Conservation (phyloP, 2,888 invertebrate genomes). For the Drosophila austrosaltans region DNA sequence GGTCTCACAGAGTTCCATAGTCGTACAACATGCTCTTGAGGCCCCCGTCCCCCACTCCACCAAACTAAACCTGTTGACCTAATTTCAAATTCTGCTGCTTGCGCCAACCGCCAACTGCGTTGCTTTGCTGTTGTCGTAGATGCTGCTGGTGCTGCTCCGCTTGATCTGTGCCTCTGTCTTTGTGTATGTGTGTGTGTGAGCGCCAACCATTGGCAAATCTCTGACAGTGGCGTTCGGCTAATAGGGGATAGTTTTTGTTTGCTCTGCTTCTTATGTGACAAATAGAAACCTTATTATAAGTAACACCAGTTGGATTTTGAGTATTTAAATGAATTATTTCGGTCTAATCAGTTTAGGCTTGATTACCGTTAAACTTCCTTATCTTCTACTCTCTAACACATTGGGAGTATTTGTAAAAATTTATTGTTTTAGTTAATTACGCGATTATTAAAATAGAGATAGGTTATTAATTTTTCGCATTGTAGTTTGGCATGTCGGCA, state of each 20-base stretch:
- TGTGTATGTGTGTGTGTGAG: slow-evolving; percentile 35
- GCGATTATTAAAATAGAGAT: no score
- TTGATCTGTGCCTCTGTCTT: slow-evolving; percentile 51
- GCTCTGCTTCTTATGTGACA: no score
- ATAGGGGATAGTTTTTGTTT: slow-evolving; percentile 12
- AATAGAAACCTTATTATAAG: not conserved
- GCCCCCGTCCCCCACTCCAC: slow-evolving; percentile 53
- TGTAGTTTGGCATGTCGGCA: no score
- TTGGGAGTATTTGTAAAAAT: no score
- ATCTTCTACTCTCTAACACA: no score
- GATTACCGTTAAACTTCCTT: no score
- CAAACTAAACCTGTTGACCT: slow-evolving; percentile 84
- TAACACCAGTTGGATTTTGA: not conserved
- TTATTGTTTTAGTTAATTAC: no score
- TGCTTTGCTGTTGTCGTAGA: slow-evolving; percentile 56
- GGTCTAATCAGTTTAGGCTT: no score
- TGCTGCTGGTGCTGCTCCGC: slow-evolving; percentile 54
- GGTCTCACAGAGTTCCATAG: slow-evolving; percentile 52
- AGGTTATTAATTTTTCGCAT: no score
- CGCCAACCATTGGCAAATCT: slow-evolving; percentile 76
- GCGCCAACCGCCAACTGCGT: slow-evolving; percentile 37
- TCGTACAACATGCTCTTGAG: slow-evolving; percentile 45
- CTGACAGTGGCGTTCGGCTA: slow-evolving; percentile 57
- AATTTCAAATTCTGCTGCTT: slow-evolving; percentile 82
- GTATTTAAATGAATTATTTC: not conserved